Evolutionary conservation across 2,113 vertebrate species (phyloP), one percentile per base, ranked within the genome.

Genomic region (Tor tambroides): DNA sequence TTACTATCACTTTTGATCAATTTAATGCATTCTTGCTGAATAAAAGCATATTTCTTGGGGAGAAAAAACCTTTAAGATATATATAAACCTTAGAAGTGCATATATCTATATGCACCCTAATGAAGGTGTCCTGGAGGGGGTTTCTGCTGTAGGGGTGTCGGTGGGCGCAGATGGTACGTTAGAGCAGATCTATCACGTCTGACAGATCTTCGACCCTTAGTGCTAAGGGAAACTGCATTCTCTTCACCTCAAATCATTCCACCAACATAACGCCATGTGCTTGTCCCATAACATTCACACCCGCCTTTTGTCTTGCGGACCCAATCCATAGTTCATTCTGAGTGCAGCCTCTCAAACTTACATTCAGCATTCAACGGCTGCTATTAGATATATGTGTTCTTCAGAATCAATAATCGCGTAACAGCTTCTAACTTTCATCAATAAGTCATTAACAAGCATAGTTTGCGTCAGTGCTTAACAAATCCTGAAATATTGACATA

Each of bases 151-250:
- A 43, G 59, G 67, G 85, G 35, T 76, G 41, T 49, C 28, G 28
- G 26, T 2, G 71, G 84, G 85, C 56, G 84, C 92, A 94, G 92
- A 94, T 93, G 94, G 93, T 65, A 77, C 74, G 72, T 81, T 90
- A 90, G 51, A 88, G 65, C 59, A 86, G 75, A 94, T 95, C 93
- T 87, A 92, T 95, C 93, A 94, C 75, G 75, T 89, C 35, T 93
- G 93, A 93, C 92, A 90, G 91, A 85, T 86, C 80, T 87, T 87
- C 63, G 56, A 59, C 72, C 84, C 88, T 80, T 82, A n/a, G n/a
- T n/a, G n/a, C n/a, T n/a, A 56, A 84, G 63, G 84, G 88, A 38
- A 78, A 56, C 87, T n/a, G 9, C 38, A 89, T 93, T 92, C 90
- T 75, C 94, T 92, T 87, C 87, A 87, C 84, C 78, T 63, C 49